phyloP scores from a whole-genome alignment of 2,797 vertebrate species.

The Schizopygopsis pylzovi region DNA sequence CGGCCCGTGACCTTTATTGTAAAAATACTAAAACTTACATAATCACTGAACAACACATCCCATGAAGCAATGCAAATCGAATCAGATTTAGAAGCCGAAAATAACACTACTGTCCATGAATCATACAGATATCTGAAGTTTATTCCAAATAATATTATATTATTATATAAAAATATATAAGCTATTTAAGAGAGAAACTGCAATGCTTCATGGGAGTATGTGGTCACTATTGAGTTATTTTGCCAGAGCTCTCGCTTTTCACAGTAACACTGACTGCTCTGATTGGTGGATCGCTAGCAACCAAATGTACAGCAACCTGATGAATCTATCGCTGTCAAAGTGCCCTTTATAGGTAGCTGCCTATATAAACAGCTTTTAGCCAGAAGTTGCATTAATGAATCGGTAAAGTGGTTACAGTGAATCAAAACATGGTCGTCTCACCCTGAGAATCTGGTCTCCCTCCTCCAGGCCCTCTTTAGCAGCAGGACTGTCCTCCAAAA shows the following conservation, averaged over 20 bases:
- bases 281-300: not conserved
- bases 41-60: not conserved
- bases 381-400: not conserved
- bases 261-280: not conserved
- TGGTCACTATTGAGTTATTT: not conserved
- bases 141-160: too few relatives aligned
- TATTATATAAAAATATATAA: not conserved
- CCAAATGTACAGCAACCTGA: not conserved
- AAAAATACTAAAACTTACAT: too few relatives aligned
- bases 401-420: not conserved
- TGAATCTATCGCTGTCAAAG: not conserved
- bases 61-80: not conserved
- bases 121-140: too few relatives aligned
- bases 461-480: slow-evolving; percentile 98
- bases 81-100: not conserved
- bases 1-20: slow-evolving; percentile 50
- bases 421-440: slow-evolving; percentile 67
- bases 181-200: not conserved
- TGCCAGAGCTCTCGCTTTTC: not conserved
- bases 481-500: slow-evolving; percentile 96
- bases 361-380: not conserved
- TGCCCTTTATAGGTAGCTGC: not conserved
- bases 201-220: not conserved
- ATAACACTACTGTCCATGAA: not conserved
- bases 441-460: slow-evolving; percentile 99